These are phyloP conservation scores for Portevinia maculata DNA, from an alignment of 2,888 invertebrate species.

Conservation along the genomic window DNA sequence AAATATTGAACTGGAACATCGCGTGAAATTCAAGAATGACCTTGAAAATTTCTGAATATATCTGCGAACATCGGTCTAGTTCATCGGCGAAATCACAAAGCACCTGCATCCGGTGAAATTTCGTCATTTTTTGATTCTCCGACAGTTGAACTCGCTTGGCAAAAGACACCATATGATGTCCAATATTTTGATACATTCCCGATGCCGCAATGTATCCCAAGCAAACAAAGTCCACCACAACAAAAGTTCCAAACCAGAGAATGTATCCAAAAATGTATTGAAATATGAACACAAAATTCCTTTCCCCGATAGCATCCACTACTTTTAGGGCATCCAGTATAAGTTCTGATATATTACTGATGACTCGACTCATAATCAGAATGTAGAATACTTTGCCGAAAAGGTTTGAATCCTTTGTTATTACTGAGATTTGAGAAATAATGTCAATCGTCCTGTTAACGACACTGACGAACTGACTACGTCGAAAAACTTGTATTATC, in stretches of 20 bases:
- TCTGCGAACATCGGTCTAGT: constrained; percentile 76
- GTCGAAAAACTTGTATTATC: constrained; percentile 9
- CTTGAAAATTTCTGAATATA: constrained; percentile 77
- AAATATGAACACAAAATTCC: neutral
- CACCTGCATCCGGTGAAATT: constrained; percentile 76
- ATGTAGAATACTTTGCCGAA: constrained; percentile 14
- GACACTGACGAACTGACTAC: constrained; percentile 7
- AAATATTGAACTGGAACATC: constrained; percentile 78
- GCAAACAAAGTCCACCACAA: constrained; percentile 17
- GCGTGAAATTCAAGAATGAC: constrained; percentile 75
- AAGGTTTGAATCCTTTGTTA: neutral
- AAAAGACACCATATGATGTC: too few relatives aligned
- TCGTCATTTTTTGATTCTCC: constrained; percentile 41
- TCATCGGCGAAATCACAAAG: constrained; percentile 77
- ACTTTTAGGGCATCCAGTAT: neutral
- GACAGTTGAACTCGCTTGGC: neutral
- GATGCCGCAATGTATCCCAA: constrained; percentile 22
- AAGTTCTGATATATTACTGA: neutral
- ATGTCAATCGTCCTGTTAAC: constrained; percentile 4
- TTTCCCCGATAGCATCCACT: neutral
- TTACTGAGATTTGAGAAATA: constrained; percentile 14
- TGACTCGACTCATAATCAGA: neutral
- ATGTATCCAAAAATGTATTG: constrained; percentile 9
- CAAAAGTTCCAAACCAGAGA: neutral
- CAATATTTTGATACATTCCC: constrained; percentile 31